A percentile compares a stretch with the other conserved stretches of the same genome.
These are phyloP conservation scores for Trachymyrmex septentrionalis DNA, from an alignment of 1,140 invertebrate genomes.

Conservation along the genomic window DNA sequence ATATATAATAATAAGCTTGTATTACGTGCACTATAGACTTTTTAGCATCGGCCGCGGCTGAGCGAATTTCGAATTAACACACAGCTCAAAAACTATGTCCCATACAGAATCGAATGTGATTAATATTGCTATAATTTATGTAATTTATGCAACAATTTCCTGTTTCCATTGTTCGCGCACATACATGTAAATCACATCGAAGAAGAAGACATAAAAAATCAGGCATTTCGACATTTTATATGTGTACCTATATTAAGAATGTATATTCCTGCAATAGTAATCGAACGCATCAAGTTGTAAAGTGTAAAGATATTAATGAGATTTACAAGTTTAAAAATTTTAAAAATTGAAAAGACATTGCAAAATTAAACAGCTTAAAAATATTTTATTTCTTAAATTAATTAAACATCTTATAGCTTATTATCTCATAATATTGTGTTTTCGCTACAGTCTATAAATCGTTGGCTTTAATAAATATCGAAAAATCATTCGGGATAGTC, in stretches of 20 bases:
- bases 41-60: too few relatives aligned
- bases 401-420: not conserved
- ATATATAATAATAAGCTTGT: too few relatives aligned
- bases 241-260: not conserved
- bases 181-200: not conserved
- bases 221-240: not conserved
- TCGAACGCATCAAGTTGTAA: not conserved
- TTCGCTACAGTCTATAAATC: not conserved
- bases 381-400: conserved; percentile 4
- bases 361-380: not conserved
- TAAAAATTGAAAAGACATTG: not conserved
- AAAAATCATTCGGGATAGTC: not conserved
- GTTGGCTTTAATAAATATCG: not conserved
- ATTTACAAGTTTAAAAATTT: not conserved
- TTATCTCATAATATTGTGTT: not conserved
- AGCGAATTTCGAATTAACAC: too few relatives aligned
- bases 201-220: not conserved
- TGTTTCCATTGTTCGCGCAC: not conserved
- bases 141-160: too few relatives aligned
- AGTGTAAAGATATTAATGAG: not conserved
- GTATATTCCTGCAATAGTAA: not conserved
- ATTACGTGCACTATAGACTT: too few relatives aligned
- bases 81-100: too few relatives aligned
- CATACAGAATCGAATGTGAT: too few relatives aligned
- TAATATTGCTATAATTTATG: too few relatives aligned